Base-by-base conservation (phyloP, 2,113 vertebrate genomes). In the Tonatia bakeri region DNA sequence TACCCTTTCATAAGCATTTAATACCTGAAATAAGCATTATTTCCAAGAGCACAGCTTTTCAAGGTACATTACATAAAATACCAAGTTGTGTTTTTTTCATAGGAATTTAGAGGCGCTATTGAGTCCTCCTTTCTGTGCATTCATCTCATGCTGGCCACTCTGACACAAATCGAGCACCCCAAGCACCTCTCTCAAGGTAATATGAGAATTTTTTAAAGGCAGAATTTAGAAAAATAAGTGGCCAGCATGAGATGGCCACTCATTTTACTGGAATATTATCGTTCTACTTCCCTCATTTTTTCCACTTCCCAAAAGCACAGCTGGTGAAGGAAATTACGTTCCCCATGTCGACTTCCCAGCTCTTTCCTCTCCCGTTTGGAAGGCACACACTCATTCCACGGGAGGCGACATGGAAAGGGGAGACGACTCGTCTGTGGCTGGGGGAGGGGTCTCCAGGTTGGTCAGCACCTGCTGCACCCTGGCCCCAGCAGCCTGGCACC, bases 401-500 rank as follows among this genome's bases (percentile, higher is more conserved):
- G 19, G 2, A 40, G 56, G 47, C 3, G 31, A 28, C 0, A 59
- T 2, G 20, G 12, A 38, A 80, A 14, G 1, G 1, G 9, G 31
- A 67, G 19, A 5, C 2, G 24, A 28, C 0, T 8, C n/a, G 56
- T 26, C 65, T 28, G 52, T 1, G 19, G 38, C 38, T 40, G 54
- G 16, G 1, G 40, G 8, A n/a, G 43, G 5, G 64, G 24, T 20
- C 76, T 19, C 4, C 31, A 8, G 22, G 3, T 4, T 7, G 0
- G 9, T 12, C 54, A 15, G 22, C 5, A 19, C 1, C 6, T 7
- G 3, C 24, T 12, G 16, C 11, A 3, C 9, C 20, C 0, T 40
- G 28, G 7, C 1, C 13, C 15, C 1, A 17, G 12, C 12, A 64
- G 33, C 13, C 40, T 40, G 22, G 9, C 22, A 28, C 3, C 9